Evolutionary conservation across 1,140 invertebrate species (phyloP), one percentile per base, ranked within the genome.

Genomic region (Neotoxoptera formosana): DNA sequence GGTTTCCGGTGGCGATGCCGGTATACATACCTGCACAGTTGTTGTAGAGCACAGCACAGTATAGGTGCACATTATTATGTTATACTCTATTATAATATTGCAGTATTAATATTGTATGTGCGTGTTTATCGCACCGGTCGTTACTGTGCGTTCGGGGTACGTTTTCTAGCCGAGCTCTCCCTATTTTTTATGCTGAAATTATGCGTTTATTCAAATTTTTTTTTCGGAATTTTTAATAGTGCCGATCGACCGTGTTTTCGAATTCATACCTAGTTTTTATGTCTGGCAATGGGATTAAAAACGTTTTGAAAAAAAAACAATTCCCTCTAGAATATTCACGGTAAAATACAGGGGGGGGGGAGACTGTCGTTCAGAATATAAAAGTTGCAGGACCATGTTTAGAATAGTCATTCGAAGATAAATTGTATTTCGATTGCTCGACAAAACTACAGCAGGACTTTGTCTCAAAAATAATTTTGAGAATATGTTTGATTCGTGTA

Each of bases 11-110:
- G 21, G 60, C 11, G 60, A 30, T n/a, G n/a, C n/a, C n/a, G n/a
- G n/a, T n/a, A n/a, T 67, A 67, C 60, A 67, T 67, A 67, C 60
- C 60, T 67, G 60, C 60, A 67, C 60, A n/a, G 60, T 67, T 56
- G 56, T 60, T 67, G 3, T 67, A 14, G 8, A 11, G 17, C 17
- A 48, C 14, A 47, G 45, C 53, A 30, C 0, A 11, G 30, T 30
- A 3, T 23, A 53, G 53, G 21, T 67, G 30, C 60, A 67, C 60
- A 67, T 67, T 60, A 4, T n/a, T n/a, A 67, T 67, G 11, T 25
- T n/a, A n/a, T 67, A n/a, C 30, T 14, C 30, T 67, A 67, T 67
- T 30, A 30, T n/a, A n/a, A n/a, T n/a, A n/a, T n/a, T n/a, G n/a
- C n/a, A 67, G 11, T 67, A n/a, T 67, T 67, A 56, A 23, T 23